Base-by-base conservation (phyloP, 2,113 vertebrate species). In the Ciconia boyciana region DNA sequence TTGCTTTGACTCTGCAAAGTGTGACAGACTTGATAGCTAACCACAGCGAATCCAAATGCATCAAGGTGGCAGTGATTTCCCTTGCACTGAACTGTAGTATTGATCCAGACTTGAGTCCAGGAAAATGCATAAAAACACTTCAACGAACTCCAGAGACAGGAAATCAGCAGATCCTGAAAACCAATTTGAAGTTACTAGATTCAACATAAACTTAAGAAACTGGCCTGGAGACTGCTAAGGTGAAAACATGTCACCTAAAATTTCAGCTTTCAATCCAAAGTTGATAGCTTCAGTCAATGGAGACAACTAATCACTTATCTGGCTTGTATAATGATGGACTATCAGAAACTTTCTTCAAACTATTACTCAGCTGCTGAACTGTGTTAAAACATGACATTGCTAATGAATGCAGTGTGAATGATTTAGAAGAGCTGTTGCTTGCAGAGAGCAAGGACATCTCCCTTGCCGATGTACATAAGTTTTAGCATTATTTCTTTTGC, bases 31-130 rank as follows among this genome's bases (percentile, higher is more conserved):
- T 6, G 2, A 72, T 25, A 36, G 11, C 44, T 82, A 61, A 52
- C 9, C 25, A 44, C 43, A 82, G 29, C 0, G 0, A 83, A 91
- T 77, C 36, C 43, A 36, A 79, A 61, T 2, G 0, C 49, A 25
- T 43, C 52, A 57, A 54, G 24, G 66, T 57, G 74, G 28, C 89
- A 93, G 36, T 41, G 26, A 18, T 71, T 75, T 84, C 16, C 20
- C 20, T 89, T 66, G 43, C 3, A 1, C 34, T 78, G 43, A 76
- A 64, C 52, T 76, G 34, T 34, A 3, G n/a, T 72, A 94, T 89
- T 49, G 70, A 90, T 91, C 54, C 70, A 91, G 51, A 85, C 15
- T 2, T 13, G 16, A 89, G 70, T 19, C 32, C 46, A 57, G 13
- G 43, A 78, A 91, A 91, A 91, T 29, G 20, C 43, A 62, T 12